phyloP scores from a whole-genome alignment of 2,888 invertebrate genomes.

The Torymus texanus region DNA sequence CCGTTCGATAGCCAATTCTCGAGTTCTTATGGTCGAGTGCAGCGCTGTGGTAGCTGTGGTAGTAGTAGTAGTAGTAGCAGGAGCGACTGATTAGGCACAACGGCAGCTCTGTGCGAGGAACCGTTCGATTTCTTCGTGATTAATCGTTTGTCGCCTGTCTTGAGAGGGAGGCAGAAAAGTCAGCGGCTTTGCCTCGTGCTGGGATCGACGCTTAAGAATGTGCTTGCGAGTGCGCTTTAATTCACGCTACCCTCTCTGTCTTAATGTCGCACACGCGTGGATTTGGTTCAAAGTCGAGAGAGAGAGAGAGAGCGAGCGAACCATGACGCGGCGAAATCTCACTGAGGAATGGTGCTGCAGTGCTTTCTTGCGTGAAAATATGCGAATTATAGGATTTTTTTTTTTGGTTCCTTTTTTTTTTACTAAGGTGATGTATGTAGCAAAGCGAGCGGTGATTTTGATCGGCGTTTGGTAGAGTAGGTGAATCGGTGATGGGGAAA shows the following conservation, averaged over 20 bases:
- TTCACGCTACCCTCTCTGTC: constrained; percentile 38
- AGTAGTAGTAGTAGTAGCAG: constrained; percentile 54
- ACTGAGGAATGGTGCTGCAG: constrained; percentile 21
- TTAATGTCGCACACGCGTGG: constrained; percentile 34
- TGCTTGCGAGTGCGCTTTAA: constrained; percentile 28
- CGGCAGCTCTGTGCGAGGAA: constrained; percentile 3
- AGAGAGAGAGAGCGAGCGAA: too few species aligned
- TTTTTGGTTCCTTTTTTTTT: background rate
- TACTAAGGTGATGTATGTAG: constrained; percentile 14
- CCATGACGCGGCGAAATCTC: constrained; percentile 46
- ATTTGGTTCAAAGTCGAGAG: constrained; percentile 40
- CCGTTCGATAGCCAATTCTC: constrained; percentile 56
- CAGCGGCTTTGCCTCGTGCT: constrained; percentile 3
- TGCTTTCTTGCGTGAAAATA: constrained; percentile 38
- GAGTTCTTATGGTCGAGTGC: constrained; percentile 32
- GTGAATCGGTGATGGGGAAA: constrained; percentile 5
- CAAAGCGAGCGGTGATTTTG: constrained; percentile 2
- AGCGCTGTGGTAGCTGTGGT: constrained; percentile 37
- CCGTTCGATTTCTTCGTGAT: constrained; percentile 65
- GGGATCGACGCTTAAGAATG: constrained; percentile 30
- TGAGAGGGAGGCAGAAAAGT: constrained; percentile 14
- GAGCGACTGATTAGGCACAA: constrained; percentile 67
- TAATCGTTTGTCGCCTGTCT: constrained; percentile 62
- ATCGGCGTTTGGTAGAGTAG: constrained; percentile 10
- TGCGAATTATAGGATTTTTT: constrained; percentile 47